phyloP scores from a whole-genome alignment of 2,888 invertebrate species.

The Netelia virgata region DNA sequence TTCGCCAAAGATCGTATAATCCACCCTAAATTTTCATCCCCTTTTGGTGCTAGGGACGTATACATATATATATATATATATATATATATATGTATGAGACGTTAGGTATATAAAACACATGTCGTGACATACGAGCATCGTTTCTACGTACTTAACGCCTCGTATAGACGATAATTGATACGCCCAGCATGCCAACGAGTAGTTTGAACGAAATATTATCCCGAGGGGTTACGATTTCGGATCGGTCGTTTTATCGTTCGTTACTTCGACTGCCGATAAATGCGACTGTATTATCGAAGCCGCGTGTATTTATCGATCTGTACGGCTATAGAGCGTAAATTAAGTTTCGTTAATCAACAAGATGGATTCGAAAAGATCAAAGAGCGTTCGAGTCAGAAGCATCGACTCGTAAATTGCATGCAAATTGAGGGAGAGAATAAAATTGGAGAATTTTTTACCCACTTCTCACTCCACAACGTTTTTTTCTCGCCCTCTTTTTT shows the following conservation, averaged over 20 bases:
- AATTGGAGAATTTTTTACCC: conserved; percentile 75
- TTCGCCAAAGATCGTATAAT: conserved; percentile 64
- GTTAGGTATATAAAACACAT: conserved; percentile 66
- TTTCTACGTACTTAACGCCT: conserved; percentile 70
- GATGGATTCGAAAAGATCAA: conserved; percentile 71
- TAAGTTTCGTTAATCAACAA: conserved; percentile 66
- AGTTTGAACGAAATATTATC: conserved; percentile 7
- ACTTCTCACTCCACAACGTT: conserved; percentile 66
- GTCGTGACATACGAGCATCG: conserved; percentile 70
- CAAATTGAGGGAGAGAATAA: conserved; percentile 75
- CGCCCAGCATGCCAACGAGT: conserved; percentile 45
- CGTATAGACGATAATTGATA: conserved; percentile 71
- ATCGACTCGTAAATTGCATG: conserved; percentile 72
- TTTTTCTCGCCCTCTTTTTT: conserved; percentile 22
- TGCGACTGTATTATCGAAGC: background rate
- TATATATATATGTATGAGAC: conserved; percentile 5
- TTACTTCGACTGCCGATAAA: background rate
- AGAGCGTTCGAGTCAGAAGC: conserved; percentile 68
- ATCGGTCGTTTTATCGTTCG: conserved; percentile 18
- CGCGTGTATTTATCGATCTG: conserved; percentile 31
- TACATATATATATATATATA: conserved; percentile 16
- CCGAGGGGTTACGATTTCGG: conserved; percentile 4
- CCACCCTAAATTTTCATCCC: conserved; percentile 62
- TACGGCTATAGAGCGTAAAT: conserved; percentile 39
- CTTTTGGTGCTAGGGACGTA: conserved; percentile 35